These are phyloP conservation scores for Dendrophyllia cribrosa DNA, from an alignment of 64 coral and sea anemone genomes.

Conservation along the genomic window DNA sequence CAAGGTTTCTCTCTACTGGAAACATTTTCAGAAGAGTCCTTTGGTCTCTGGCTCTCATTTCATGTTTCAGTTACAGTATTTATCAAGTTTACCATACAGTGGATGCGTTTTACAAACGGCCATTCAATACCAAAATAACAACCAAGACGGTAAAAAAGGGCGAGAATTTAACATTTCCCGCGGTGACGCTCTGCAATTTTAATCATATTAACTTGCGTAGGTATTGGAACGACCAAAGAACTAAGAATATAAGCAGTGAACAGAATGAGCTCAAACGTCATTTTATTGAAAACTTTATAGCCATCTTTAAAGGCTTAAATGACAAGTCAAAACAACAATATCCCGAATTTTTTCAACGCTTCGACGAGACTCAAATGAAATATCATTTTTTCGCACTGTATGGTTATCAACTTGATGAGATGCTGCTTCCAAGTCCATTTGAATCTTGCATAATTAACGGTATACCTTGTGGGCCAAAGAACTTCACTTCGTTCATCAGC, in stretches of 20 bases:
- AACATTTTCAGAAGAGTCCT: slow-evolving; percentile 7
- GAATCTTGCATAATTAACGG: not conserved
- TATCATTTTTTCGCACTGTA: not conserved
- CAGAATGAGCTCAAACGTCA: not conserved
- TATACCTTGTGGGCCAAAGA: not conserved
- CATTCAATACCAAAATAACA: slow-evolving; percentile 49
- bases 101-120: not conserved
- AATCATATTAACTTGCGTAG: slow-evolving; percentile 1
- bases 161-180: not conserved
- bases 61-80: not conserved
- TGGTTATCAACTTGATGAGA: slow-evolving; percentile 16
- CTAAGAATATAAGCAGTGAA: not conserved
- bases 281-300: not conserved
- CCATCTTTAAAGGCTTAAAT: not conserved
- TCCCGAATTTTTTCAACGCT: not conserved
- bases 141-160: not conserved
- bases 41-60: slow-evolving; percentile 5
- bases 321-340: too few species aligned
- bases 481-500: not conserved
- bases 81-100: not conserved
- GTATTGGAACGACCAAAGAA: not conserved
- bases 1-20: not conserved
- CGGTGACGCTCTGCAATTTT: slow-evolving; percentile 45
- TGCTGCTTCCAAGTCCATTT: slow-evolving; percentile 27
- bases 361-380: too few species aligned